Base-by-base conservation (phyloP, 2,888 invertebrate genomes). In the Drosophila atroscutellata region DNA sequence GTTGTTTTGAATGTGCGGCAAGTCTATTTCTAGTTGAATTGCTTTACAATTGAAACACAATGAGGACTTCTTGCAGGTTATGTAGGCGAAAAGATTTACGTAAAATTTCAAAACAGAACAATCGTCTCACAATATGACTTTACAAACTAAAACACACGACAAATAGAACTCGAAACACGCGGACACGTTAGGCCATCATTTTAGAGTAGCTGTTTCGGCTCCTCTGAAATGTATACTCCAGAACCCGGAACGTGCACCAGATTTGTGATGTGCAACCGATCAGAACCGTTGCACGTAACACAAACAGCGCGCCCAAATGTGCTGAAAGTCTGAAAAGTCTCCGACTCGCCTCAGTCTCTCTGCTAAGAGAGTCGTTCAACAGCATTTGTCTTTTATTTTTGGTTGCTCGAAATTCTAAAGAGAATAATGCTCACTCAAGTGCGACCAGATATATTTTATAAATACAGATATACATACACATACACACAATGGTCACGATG, bases 71-170 rank as follows among this genome's bases (percentile, higher is more conserved):
- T 74, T 83, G 45, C 52, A 89, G 83, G 89, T 90, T 89, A 91
- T 84, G 83, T 89, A 52, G 34, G 28, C 24, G 8, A 51, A 51
- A 51, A 59, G 57, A 72, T 90, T 90, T 91, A 90, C 86, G 90
- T 83, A 87, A 90, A 91, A 69, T 65, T 54, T 64, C 9, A 61
- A 70, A 62, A 70, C 74, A 57, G 45, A 56, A 54, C 24, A 36
- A 42, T 30, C n/a, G 42, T 59, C 68, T 49, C 34, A 67, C 71
- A 37, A 70, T 50, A 47, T 37, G 34, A 73, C 68, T 79, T 63
- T 30, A 50, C 65, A 63, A 67, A 76, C 65, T 51, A 67, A 45
- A 66, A 75, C 71, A 79, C 79, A 65, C 61, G 55, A 80, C 67
- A 69, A 45, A 56, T 52, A 47, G 73, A 61, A 47, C 72, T 57